Conservation (phyloP, 1,140 invertebrate genomes). For the Rhopalosiphum maidis region DNA sequence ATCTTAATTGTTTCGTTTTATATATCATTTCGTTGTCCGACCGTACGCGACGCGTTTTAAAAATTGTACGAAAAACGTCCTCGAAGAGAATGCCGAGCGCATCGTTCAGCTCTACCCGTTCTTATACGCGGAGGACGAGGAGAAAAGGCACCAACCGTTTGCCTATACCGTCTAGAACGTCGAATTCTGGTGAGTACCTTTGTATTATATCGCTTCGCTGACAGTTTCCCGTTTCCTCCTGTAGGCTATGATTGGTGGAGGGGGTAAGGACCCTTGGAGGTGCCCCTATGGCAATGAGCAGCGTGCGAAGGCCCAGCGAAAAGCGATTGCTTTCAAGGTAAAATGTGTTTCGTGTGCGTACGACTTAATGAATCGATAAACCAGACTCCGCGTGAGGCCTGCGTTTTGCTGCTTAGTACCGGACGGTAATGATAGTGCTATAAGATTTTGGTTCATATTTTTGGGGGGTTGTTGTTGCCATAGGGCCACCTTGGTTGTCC, state of each 20-base stretch:
- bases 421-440: neutral
- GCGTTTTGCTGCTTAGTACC: neutral
- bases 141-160: conserved; percentile 85
- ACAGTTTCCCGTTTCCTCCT: neutral
- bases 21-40: neutral
- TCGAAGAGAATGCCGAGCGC: conserved; percentile 82
- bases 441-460: neutral
- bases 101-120: conserved; percentile 85
- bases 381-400: too few relatives aligned
- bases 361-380: conserved; percentile 47
- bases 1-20: neutral
- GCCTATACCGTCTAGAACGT: conserved; percentile 70
- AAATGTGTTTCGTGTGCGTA: neutral
- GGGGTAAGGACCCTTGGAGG: neutral
- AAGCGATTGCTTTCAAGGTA: conserved; percentile 38
- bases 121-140: conserved; percentile 82
- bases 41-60: conserved; percentile 30
- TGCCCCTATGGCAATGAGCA: neutral
- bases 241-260: neutral
- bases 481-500: neutral
- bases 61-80: conserved; percentile 51
- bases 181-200: conserved; percentile 63
- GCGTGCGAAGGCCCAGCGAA: neutral
- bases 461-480: neutral
- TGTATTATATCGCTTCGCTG: neutral